Evolutionary conservation across 2,888 invertebrate genomes (phyloP), one percentile per base, ranked within the genome.

Genomic region (Cyaniris semiargus): DNA sequence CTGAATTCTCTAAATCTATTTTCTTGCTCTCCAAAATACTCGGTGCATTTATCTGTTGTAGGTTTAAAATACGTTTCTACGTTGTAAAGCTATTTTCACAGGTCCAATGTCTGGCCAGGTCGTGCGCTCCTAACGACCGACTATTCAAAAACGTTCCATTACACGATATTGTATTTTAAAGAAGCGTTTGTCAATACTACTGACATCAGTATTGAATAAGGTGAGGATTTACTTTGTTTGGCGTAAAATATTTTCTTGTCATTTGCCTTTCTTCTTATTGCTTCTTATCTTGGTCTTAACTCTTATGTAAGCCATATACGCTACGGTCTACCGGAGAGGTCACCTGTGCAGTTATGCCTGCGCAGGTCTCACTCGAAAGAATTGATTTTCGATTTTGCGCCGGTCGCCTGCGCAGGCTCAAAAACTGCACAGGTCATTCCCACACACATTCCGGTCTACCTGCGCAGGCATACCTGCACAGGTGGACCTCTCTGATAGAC

Each of bases 41-140:
- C 74, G 48, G 27, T 27, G 44, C 72, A 44, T 72, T 72, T 72
- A 74, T 74, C 74, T 74, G 48, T 74, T 74, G 74, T 74, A 74
- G 74, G n/a, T 74, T 74, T 74, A 74, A 74, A 74, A 74, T 74
- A 74, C 74, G 74, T 74, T 74, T 74, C 74, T 74, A 74, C 74
- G 48, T 74, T 74, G 74, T 74, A 74, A 74, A 74, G 74, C 74
- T 74, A 53, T 74, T 74, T 74, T 74, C 74, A 74, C 74, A 53
- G 74, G 74, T 74, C 74, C 74, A 27, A 74, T 53, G 74, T 74
- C 74, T 74, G 74, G 74, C 53, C 53, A 74, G 74, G 74, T 74
- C 74, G 74, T 48, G 74, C 74, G 74, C 74, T 53, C 48, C 74
- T 74, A 74, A 74, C 74, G 74, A 74, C 74, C 53, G 74, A 31